Base-by-base conservation (phyloP, 1,140 invertebrate genomes). In the Neodiprion fabricii region DNA sequence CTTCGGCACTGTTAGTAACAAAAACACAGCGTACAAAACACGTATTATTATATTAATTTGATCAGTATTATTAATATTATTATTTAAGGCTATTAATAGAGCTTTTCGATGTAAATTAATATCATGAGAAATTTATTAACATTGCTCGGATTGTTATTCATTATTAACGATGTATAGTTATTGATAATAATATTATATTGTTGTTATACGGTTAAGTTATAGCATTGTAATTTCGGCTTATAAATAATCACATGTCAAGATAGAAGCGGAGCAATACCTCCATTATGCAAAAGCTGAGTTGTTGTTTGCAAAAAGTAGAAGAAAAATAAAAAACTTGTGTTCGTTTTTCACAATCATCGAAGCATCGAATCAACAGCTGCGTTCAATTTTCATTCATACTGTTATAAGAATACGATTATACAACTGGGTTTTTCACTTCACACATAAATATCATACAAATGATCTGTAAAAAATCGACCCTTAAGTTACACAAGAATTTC, bases 1-100 rank as follows among this genome's bases (percentile, higher is more conserved):
- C 90, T 91, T 81, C 91, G 89, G 87, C 91, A 90, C 91, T 91
- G 86, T 85, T 85, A 87, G 82, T 83, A 80, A 85, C 79, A 83
- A 82, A 84, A 82, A 76, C 79, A 70, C 72, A 66, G 67, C 48
- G 73, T 12, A 75, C 40, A 70, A 72, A 70, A 72, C 47, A 11
- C 11, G 11, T 61, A 61, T 14, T 61, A 40, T 40, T 40, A 40
- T 40, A 40, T 40, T 40, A 40, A 40, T 40, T 40, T 40, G 1
- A 40, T 40, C 28, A 40, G 28, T 40, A 40, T 40, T 40, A 40
- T 40, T 40, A 40, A 40, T 40, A 17, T 61, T 61, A 17, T 61
- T 61, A 61, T 61, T 61, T 40, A 5, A 40, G 2, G 53, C 53
- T 61, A 61, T 61, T 61, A 61, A 61, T 61, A 9, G 4, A 61